phyloP scores from a whole-genome alignment of 2,113 vertebrate genomes.

The Chascanopsetta lugubris region DNA sequence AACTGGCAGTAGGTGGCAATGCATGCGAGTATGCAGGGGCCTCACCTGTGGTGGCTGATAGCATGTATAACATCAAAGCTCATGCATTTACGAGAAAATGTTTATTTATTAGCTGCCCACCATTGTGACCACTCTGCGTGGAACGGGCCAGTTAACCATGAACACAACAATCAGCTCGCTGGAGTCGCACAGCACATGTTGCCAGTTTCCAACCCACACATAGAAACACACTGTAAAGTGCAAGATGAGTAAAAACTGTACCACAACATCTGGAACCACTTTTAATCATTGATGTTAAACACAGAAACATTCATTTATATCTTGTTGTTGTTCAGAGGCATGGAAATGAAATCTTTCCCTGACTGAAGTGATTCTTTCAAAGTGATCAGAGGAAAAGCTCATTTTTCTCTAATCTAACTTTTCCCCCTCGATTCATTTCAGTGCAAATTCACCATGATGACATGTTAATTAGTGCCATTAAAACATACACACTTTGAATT shows the following conservation, averaged over 20 bases:
- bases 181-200: no score
- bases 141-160: no score
- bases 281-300: constrained; percentile 50
- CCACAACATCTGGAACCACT: constrained; percentile 26
- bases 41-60: no score
- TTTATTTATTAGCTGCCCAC: no score
- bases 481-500: constrained; percentile 17
- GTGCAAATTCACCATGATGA: constrained; percentile 49
- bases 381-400: constrained; percentile 20
- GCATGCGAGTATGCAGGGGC: no score
- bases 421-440: constrained; percentile 39
- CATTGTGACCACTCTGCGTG: no score
- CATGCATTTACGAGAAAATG: no score
- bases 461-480: constrained; percentile 20
- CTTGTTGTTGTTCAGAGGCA: constrained; percentile 50
- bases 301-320: constrained; percentile 45
- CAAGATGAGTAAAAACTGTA: constrained; percentile 27
- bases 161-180: no score
- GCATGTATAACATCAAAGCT: no score
- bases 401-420: constrained; percentile 30
- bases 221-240: no score
- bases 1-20: no score
- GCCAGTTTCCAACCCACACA: neutral
- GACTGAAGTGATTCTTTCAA: constrained; percentile 23
- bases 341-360: constrained; percentile 45